Conservation (phyloP, 2,888 invertebrate genomes). For the Stenodema calcarata region DNA sequence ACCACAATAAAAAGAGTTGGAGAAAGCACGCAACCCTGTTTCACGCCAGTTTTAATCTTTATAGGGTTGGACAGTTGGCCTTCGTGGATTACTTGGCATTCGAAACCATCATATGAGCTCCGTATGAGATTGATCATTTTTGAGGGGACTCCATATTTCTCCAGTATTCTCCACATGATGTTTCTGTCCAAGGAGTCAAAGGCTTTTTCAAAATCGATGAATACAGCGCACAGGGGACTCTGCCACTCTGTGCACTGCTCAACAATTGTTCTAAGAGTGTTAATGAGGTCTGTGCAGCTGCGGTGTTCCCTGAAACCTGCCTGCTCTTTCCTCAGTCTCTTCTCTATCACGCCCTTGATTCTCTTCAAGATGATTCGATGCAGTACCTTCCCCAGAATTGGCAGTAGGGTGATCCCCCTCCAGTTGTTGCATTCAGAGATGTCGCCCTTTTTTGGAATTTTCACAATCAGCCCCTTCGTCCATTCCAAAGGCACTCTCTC, state of each 20-base stretch:
- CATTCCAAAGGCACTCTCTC: background rate
- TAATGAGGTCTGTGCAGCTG: constrained; percentile 23
- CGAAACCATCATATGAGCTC: constrained; percentile 16
- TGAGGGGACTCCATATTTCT: background rate
- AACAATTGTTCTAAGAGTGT: background rate
- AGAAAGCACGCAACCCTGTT: background rate
- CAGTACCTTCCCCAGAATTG: background rate
- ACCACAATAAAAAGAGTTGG: background rate
- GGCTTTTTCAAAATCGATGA: constrained; percentile 6
- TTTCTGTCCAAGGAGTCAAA: constrained; percentile 28
- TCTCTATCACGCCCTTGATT: background rate
- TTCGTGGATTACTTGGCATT: constrained; percentile 11
- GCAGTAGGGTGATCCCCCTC: constrained; percentile 11
- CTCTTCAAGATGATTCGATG: background rate
- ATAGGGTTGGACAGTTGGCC: background rate
- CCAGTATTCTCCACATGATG: background rate
- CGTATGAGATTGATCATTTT: constrained; percentile 13
- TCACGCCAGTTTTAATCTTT: background rate
- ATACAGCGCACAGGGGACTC: constrained; percentile 2
- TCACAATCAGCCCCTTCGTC: background rate
- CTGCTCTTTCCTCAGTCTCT: background rate
- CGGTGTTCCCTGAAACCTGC: constrained; percentile 19
- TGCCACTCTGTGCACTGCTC: constrained; percentile 8
- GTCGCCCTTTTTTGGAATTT: background rate
- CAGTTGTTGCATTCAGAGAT: constrained; percentile 1